Conservation (phyloP, 1,140 invertebrate genomes). For the Zaprionus taronus region DNA sequence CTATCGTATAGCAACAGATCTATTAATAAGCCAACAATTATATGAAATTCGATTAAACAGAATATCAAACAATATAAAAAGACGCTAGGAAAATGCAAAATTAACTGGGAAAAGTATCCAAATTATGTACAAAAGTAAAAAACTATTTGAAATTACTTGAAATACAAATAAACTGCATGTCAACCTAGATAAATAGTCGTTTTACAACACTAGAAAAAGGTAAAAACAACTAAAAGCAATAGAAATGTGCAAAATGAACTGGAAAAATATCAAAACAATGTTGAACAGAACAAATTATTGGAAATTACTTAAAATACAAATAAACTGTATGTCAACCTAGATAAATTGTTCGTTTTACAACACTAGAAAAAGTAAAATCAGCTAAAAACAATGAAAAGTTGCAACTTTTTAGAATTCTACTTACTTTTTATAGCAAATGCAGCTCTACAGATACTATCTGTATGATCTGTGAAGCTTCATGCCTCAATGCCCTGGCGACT, state of each 20-base stretch:
- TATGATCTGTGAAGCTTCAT: not conserved
- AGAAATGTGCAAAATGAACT: not conserved
- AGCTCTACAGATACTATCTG: not conserved
- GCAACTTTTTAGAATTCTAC: not conserved
- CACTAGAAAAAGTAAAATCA: not conserved
- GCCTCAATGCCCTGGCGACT: not conserved
- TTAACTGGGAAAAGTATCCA: too few relatives aligned
- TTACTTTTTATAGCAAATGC: not conserved
- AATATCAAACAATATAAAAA: too few relatives aligned
- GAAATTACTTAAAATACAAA: not conserved
- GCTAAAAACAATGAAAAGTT: not conserved
- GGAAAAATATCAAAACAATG: not conserved
- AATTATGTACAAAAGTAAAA: not conserved
- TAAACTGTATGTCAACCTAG: not conserved
- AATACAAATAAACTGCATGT: not conserved
- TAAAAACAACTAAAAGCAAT: not conserved
- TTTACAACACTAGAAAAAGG: not conserved
- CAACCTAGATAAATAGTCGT: not conserved
- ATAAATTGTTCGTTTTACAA: not conserved
- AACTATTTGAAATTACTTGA: too few relatives aligned
- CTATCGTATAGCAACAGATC: too few relatives aligned
- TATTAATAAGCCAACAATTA: too few relatives aligned
- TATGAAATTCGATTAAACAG: too few relatives aligned
- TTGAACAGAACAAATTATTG: too few relatives aligned
- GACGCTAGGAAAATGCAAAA: too few relatives aligned